A percentile compares a stretch with the other conserved stretches of the same genome.
Evolutionary conservation across 2,888 invertebrate species (phyloP).

Genomic region (Dione vanillae): DNA sequence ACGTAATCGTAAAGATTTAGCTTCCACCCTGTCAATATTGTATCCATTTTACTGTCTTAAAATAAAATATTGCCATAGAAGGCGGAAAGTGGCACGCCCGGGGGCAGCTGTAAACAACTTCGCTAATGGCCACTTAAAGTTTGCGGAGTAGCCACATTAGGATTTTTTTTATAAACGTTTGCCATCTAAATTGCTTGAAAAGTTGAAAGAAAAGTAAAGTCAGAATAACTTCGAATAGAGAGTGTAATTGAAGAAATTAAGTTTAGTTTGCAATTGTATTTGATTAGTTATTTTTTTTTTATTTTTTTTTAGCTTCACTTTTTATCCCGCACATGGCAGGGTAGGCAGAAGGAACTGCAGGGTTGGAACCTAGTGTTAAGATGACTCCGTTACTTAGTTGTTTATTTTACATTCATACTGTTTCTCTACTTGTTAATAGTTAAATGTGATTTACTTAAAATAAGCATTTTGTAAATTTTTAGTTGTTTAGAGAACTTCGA

Average conservation of each 20-base stretch:
- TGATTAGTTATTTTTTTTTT: slow-evolving; percentile 2
- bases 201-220: slow-evolving; percentile 12
- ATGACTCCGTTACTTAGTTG: too few relatives aligned
- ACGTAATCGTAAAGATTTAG: not conserved
- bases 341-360: too few relatives aligned
- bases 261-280: not conserved
- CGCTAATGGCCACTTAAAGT: slow-evolving; percentile 75
- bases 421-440: too few relatives aligned
- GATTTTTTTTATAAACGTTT: slow-evolving; percentile 45
- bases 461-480: too few relatives aligned
- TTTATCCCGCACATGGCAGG: too few relatives aligned
- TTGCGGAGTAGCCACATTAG: slow-evolving; percentile 65
- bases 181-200: slow-evolving; percentile 32
- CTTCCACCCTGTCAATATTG: slow-evolving; percentile 21
- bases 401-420: too few relatives aligned
- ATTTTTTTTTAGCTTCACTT: too few relatives aligned
- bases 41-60: slow-evolving; percentile 30
- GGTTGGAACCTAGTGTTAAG: too few relatives aligned
- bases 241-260: slow-evolving; percentile 15
- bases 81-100: slow-evolving; percentile 56
- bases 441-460: too few relatives aligned
- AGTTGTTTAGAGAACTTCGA: too few relatives aligned
- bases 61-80: slow-evolving; percentile 38
- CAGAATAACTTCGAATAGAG: slow-evolving; percentile 1
- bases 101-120: slow-evolving; percentile 74